These are phyloP conservation scores for Clarias magur DNA, from an alignment of 2,113 vertebrate species.

Conservation along the genomic window DNA sequence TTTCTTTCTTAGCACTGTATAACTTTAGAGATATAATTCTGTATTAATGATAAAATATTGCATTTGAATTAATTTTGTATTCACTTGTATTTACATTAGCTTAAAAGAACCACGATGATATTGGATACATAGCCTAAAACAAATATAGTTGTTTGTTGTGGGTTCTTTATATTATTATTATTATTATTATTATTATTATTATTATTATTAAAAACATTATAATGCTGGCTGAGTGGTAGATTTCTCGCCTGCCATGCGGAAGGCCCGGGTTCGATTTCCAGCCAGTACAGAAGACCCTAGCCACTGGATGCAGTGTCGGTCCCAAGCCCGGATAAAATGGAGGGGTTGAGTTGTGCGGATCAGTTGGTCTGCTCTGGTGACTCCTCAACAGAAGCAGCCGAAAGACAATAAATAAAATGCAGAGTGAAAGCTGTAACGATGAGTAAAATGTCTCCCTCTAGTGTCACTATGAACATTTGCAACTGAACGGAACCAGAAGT, in stretches of 20 bases:
- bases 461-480: neutral
- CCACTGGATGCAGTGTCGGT: no score
- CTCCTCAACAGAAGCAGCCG: no score
- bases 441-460: conserved; percentile 22
- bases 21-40: neutral
- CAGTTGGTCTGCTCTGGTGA: no score
- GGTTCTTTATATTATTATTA: neutral
- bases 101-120: neutral
- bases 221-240: no score
- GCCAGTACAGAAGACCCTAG: no score
- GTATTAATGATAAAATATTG: neutral
- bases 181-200: neutral
- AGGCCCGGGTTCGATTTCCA: no score
- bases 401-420: no score
- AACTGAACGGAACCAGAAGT: neutral
- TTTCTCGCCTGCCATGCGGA: no score
- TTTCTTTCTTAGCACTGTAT: neutral
- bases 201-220: neutral
- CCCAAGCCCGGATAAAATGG: no score
- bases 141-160: neutral
- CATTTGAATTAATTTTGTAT: neutral
- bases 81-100: neutral
- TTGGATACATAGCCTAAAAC: neutral
- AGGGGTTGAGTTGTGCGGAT: no score
- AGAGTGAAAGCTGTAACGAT: neutral